These are phyloP conservation scores for Liopterus haemorrhoidalis DNA, from an alignment of 2,888 invertebrate genomes.

Conservation along the genomic window DNA sequence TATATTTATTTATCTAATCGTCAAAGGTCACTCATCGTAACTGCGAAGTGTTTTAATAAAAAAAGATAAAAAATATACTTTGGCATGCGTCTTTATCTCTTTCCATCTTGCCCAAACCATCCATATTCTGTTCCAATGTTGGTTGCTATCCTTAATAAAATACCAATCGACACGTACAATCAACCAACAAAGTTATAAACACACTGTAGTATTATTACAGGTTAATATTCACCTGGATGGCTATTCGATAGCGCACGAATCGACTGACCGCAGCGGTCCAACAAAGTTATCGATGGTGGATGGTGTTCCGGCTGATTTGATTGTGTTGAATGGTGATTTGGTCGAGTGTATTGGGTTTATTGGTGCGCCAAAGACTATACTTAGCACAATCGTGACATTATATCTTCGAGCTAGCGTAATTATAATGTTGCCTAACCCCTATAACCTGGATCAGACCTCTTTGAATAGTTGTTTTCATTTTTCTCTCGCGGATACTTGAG, in stretches of 20 bases:
- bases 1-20: too few relatives aligned
- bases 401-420: slow-evolving; percentile 45
- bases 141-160: slow-evolving; percentile 42
- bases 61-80: slow-evolving; percentile 21
- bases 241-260: slow-evolving; percentile 23
- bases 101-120: slow-evolving; percentile 25
- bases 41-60: slow-evolving; percentile 17
- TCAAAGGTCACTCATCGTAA: slow-evolving; percentile 20
- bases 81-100: slow-evolving; percentile 23
- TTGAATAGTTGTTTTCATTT: slow-evolving; percentile 21
- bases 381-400: slow-evolving; percentile 47
- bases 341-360: slow-evolving; percentile 36
- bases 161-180: slow-evolving; percentile 39
- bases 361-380: slow-evolving; percentile 47
- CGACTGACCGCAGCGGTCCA: slow-evolving; percentile 21
- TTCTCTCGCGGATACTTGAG: slow-evolving; percentile 20
- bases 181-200: slow-evolving; percentile 1
- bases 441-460: slow-evolving; percentile 16
- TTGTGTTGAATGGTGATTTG: slow-evolving; percentile 5
- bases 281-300: not conserved
- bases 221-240: slow-evolving; percentile 5
- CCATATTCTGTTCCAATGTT: slow-evolving; percentile 36
- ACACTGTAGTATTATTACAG: not conserved
- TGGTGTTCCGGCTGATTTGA: not conserved
- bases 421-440: slow-evolving; percentile 35